Evolutionary conservation across 2,888 invertebrate species (phyloP).

Genomic region (Apamea anceps): DNA sequence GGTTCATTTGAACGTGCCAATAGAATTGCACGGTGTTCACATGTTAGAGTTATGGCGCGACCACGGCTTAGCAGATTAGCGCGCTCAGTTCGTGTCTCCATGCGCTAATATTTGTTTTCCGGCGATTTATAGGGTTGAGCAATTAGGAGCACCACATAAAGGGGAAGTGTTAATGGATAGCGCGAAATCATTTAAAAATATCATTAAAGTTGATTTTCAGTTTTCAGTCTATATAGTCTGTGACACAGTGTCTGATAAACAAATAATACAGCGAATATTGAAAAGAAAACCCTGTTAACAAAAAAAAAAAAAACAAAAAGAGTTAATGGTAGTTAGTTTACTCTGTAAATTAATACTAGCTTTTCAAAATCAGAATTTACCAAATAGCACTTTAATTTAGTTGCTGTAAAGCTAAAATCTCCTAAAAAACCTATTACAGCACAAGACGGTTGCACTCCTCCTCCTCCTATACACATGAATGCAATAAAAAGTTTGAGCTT

Average conservation of each 20-base stretch:
- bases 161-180: background rate
- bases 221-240: background rate
- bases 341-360: background rate
- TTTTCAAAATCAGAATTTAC: too few relatives aligned
- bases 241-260: background rate
- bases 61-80: slow-evolving; percentile 65
- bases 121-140: slow-evolving; percentile 16
- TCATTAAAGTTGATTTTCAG: background rate
- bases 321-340: too few relatives aligned
- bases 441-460: too few relatives aligned
- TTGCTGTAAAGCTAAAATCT: background rate
- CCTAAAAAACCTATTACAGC: too few relatives aligned
- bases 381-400: background rate
- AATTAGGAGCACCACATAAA: background rate
- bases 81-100: slow-evolving; percentile 17
- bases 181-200: background rate
- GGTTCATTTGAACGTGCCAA: slow-evolving; percentile 84
- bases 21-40: slow-evolving; percentile 79
- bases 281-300: background rate
- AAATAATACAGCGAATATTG: background rate
- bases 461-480: too few relatives aligned
- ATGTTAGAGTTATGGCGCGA: slow-evolving; percentile 68
- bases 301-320: too few relatives aligned
- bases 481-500: too few relatives aligned
- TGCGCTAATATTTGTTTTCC: slow-evolving; percentile 37